Conservation (phyloP, 2,113 vertebrate genomes). For the Cryptotis parvus region DNA sequence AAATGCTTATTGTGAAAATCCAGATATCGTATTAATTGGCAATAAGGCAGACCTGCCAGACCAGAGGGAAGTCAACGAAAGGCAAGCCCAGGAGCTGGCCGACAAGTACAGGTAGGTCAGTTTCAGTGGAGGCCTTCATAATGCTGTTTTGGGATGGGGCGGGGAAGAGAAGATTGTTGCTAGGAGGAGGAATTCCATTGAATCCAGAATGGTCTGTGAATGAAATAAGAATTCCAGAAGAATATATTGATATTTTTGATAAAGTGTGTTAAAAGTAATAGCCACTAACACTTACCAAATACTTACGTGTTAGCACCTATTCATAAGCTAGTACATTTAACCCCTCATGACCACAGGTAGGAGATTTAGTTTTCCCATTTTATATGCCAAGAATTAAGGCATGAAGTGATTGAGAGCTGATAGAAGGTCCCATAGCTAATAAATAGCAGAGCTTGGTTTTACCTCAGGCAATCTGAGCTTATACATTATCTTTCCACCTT, state of each 20-base stretch:
- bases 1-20: constrained; percentile 97
- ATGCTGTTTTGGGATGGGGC: neutral
- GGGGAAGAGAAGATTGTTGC: neutral
- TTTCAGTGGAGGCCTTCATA: neutral
- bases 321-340: neutral
- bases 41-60: constrained; percentile 96
- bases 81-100: constrained; percentile 95
- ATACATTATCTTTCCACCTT: neutral
- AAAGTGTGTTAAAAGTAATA: neutral
- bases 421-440: neutral
- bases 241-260: neutral
- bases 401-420: neutral
- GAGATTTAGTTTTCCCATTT: neutral
- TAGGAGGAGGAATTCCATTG: neutral
- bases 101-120: constrained; percentile 94
- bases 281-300: constrained; percentile 3
- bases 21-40: constrained; percentile 96
- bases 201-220: neutral
- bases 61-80: constrained; percentile 96
- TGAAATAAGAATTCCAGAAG: neutral
- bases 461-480: neutral
- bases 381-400: neutral
- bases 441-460: neutral
- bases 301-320: neutral
- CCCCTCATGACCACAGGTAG: neutral